Conservation (phyloP, 2,797 vertebrate species). For the Okamejei kenojei region DNA sequence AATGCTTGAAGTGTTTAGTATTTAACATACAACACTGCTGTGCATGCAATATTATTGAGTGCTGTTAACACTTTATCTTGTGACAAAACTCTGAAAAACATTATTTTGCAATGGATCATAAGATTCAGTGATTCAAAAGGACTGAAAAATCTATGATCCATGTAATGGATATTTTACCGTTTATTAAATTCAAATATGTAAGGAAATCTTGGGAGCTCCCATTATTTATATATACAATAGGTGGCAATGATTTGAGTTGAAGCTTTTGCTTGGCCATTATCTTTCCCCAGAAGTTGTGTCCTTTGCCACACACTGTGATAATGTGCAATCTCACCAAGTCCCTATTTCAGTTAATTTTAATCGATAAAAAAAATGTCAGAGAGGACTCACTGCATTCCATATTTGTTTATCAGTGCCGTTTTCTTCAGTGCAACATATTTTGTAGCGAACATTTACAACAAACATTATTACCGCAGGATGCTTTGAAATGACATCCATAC, state of each 20-base stretch:
- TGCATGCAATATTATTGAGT: neutral
- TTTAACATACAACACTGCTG: neutral
- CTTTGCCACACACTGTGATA: neutral
- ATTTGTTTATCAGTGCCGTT: neutral
- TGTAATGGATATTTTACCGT: neutral
- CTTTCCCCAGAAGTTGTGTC: neutral
- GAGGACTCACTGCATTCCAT: neutral
- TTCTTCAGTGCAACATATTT: neutral
- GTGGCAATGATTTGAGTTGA: neutral
- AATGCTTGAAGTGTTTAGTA: neutral
- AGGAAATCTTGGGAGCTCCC: neutral
- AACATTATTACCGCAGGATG: neutral
- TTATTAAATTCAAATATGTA: slow-evolving; percentile 6
- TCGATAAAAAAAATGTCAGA: neutral
- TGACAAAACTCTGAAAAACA: neutral
- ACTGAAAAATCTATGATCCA: neutral
- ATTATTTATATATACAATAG: neutral
- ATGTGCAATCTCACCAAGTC: neutral
- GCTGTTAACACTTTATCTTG: neutral
- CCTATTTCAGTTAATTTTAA: neutral
- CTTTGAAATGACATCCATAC: neutral
- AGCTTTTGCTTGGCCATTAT: neutral
- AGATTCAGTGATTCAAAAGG: neutral
- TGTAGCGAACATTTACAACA: neutral
- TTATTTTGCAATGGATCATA: neutral